phyloP scores from a whole-genome alignment of 2,113 vertebrate genomes.

The Eidolon helvum region DNA sequence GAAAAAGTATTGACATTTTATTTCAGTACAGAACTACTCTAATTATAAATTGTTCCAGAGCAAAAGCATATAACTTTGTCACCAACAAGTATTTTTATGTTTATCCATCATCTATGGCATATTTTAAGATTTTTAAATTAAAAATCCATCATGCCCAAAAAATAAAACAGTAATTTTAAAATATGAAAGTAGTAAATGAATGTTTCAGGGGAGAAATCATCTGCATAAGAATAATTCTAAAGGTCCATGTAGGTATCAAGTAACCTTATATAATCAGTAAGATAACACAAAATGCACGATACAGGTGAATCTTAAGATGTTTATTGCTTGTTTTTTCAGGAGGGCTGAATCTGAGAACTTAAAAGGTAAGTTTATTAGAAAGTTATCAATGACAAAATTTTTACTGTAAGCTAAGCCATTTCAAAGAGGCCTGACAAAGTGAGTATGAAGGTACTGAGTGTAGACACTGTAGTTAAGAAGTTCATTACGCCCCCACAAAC shows the following conservation, averaged over 20 bases:
- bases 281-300: neutral
- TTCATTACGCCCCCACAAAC: neutral
- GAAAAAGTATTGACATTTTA: neutral
- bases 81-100: neutral
- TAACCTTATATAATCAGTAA: neutral
- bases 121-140: neutral
- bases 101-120: neutral
- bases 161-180: neutral
- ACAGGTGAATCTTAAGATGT: neutral
- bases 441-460: neutral
- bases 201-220: neutral
- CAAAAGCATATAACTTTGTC: neutral
- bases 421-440: neutral
- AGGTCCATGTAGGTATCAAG: neutral
- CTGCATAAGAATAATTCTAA: neutral
- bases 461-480: neutral
- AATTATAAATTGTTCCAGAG: neutral
- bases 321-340: neutral
- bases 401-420: neutral
- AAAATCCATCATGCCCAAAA: neutral
- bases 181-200: neutral
- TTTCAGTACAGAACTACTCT: neutral
- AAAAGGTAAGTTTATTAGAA: neutral
- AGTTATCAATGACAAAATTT: neutral
- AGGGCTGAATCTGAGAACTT: neutral